Conservation (phyloP, 2,797 vertebrate genomes). For the Rousettus madagascariensis region DNA sequence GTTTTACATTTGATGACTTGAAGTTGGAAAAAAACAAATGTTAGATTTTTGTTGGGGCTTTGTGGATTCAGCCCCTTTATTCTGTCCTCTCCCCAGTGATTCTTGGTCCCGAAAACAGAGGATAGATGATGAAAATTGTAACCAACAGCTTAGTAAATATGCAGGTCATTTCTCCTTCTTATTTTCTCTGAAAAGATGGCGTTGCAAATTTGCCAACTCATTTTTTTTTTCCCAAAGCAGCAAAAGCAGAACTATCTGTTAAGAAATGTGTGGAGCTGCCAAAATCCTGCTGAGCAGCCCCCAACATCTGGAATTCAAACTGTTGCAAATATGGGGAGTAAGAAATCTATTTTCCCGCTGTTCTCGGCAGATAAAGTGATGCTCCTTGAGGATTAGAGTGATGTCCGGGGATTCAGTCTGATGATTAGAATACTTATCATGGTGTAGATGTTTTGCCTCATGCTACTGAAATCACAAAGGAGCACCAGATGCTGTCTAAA, state of each 20-base stretch:
- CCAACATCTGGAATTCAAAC: conserved; percentile 71
- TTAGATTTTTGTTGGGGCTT: conserved; percentile 26
- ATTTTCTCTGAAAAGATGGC: conserved; percentile 38
- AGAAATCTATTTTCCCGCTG: conserved; percentile 50
- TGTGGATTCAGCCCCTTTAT: not conserved
- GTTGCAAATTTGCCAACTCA: not conserved
- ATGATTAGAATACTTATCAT: not conserved
- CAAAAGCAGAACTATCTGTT: conserved; percentile 46
- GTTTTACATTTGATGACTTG: not conserved
- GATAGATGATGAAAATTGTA: conserved; percentile 50
- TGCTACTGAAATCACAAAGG: not conserved
- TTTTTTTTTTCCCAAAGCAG: not conserved
- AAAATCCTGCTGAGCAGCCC: conserved; percentile 14
- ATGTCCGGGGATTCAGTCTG: conserved; percentile 42
- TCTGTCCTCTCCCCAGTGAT: not conserved
- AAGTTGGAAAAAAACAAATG: not conserved
- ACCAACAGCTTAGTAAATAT: conserved; percentile 53
- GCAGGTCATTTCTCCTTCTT: conserved; percentile 50
- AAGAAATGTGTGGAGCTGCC: conserved; percentile 45
- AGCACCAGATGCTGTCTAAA: not conserved
- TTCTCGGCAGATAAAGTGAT: not conserved
- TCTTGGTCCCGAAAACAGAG: conserved; percentile 5
- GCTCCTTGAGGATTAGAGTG: conserved; percentile 57
- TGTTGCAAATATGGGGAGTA: not conserved
- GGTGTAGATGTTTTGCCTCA: not conserved